Conservation (phyloP, 1,140 invertebrate species). For the Drosophila yakuba region DNA sequence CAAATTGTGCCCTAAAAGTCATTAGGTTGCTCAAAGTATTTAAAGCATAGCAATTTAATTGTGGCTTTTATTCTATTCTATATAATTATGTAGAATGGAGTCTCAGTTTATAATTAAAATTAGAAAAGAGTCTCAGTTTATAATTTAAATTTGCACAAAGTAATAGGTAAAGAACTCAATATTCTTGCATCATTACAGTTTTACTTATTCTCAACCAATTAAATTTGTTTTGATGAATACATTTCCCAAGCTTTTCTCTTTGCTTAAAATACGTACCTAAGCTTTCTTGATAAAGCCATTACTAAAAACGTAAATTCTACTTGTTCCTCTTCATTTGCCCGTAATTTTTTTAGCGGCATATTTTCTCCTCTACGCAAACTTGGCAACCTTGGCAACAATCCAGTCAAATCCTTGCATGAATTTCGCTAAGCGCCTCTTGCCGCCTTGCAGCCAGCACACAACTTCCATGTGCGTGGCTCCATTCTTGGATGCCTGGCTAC, state of each 20-base stretch:
- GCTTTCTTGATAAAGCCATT: neutral
- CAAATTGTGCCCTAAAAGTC: neutral
- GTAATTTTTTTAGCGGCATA: conserved; percentile 1
- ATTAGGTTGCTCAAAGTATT: neutral
- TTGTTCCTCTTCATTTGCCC: neutral
- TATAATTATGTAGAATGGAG: too few relatives aligned
- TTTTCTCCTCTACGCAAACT: conserved; percentile 17
- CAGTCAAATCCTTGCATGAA: conserved; percentile 62
- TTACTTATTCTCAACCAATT: too few relatives aligned
- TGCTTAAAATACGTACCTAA: neutral
- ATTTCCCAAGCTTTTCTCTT: too few relatives aligned
- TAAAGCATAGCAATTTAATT: too few relatives aligned
- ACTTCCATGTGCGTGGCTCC: conserved; percentile 17
- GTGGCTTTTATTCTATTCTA: too few relatives aligned
- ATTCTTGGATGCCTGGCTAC: neutral
- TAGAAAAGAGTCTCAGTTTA: too few relatives aligned
- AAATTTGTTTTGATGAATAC: too few relatives aligned
- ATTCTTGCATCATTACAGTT: too few relatives aligned
- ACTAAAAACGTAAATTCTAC: neutral
- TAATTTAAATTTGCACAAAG: too few relatives aligned
- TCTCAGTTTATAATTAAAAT: too few relatives aligned
- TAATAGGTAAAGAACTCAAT: too few relatives aligned
- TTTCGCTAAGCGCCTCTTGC: conserved; percentile 60
- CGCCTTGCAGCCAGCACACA: conserved; percentile 35
- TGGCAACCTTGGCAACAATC: conserved; percentile 48